Percentiles rank a stretch among this genome's conserved stretches.
phyloP scores from a whole-genome alignment of 2,888 invertebrate genomes.

The Amiota mariae region DNA sequence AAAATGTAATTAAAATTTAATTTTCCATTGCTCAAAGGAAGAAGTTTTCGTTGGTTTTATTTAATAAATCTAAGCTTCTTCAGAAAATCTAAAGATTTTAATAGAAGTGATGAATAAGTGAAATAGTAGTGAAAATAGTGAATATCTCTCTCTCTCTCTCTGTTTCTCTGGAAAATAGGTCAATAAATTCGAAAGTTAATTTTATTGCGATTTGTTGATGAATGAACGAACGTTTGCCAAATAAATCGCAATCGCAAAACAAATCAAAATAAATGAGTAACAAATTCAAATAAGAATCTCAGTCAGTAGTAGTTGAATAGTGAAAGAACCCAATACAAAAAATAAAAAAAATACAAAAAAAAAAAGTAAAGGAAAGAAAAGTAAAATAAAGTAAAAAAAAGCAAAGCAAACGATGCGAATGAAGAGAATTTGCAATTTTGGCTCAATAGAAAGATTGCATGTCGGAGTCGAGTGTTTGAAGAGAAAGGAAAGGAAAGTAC shows the following conservation, averaged over 20 bases:
- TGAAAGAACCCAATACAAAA: constrained; percentile 25
- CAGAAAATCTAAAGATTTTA: not conserved
- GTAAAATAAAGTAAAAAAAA: constrained; percentile 39
- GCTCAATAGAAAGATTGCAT: constrained; percentile 33
- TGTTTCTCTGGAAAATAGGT: constrained; percentile 62
- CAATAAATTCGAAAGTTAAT: constrained; percentile 65
- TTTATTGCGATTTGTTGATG: constrained; percentile 54
- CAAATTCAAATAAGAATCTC: constrained; percentile 43
- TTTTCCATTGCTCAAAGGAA: no score
- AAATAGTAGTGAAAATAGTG: constrained; percentile 31
- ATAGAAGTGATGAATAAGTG: not conserved
- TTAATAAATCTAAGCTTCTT: not conserved
- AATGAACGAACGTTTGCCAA: constrained; percentile 22
- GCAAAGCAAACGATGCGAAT: constrained; percentile 64
- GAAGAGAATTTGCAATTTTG: constrained; percentile 55
- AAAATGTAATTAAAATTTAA: no score
- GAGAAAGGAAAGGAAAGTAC: no score
- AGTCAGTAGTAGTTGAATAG: constrained; percentile 46
- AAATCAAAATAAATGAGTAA: constrained; percentile 68
- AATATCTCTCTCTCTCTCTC: constrained; percentile 32
- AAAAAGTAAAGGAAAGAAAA: no score
- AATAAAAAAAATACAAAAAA: constrained; percentile 46
- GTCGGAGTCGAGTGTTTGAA: not conserved
- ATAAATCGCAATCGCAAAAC: constrained; percentile 66
- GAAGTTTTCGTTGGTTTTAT: not conserved